Base-by-base conservation (phyloP, 2,113 vertebrate species). In the Raja brachyura region DNA sequence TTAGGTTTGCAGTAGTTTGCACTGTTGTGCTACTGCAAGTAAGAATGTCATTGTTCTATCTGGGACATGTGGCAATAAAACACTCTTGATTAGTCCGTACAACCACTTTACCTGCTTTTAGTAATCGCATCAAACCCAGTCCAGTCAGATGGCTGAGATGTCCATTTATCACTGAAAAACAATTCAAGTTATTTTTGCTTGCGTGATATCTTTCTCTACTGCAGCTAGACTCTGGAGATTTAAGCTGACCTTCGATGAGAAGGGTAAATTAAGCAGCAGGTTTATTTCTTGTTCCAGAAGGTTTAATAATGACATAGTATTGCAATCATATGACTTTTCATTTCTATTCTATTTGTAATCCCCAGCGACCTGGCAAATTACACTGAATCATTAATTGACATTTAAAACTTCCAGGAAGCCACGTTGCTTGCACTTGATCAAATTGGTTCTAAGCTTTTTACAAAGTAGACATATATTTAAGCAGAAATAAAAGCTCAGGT, bases 171-270 rank as follows among this genome's bases (percentile, higher is more conserved):
- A 28, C 25, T 63, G 56, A 86, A 14, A 86, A 86, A 16, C 83
- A 86, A 31, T 63, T 86, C 83, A 66, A 31, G 83, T 63, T 88
- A 88, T 88, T 63, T 63, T 88, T 31, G 59, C 28, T 66, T 88
- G n/a, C 61, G 11, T 33, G 59, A 2, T 31, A 88, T 59, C 83
- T n/a, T 63, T 63, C 83, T 88, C 11, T 31, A 31, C 56, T 88
- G 28, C 59, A 63, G 16, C 39, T 31, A 16, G 28, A 88, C 14
- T 18, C n/a, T 63, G 25, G 59, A 63, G 31, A 14, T 88, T 66
- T 63, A 88, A n/a, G 1, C 28, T 1, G 7, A 59, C 28, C 83
- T n/a, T 63, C 0, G 63, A 31, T 63, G 63, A 0, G 28, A 88
- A 88, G 25, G n/a, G 28, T 63, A 88, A 88, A 63, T 63, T 88